Evolutionary conservation across 2,797 vertebrate species (phyloP).

Genomic region (Epinephelus awoara): DNA sequence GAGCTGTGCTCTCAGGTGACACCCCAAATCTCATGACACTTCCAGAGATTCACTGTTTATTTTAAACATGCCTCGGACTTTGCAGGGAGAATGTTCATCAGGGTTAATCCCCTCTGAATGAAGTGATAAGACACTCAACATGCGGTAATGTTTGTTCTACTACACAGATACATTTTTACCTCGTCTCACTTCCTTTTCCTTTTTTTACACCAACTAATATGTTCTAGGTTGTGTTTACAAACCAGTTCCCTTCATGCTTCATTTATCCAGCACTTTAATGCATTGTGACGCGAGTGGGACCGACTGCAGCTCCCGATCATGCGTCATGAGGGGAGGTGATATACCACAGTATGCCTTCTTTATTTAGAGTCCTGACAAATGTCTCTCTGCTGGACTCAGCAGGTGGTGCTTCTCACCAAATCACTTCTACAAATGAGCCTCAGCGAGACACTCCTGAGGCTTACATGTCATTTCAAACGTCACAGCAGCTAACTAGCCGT

Average conservation of each 20-base stretch:
- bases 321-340: slow-evolving; percentile 59
- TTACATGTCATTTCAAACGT: slow-evolving; percentile 31
- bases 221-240: background rate
- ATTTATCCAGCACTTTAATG: slow-evolving; percentile 21
- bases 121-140: slow-evolving; percentile 52
- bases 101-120: slow-evolving; percentile 13
- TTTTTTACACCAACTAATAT: background rate
- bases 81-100: slow-evolving; percentile 46
- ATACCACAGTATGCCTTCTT: slow-evolving; percentile 62
- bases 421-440: slow-evolving; percentile 50
- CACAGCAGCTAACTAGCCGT: slow-evolving; percentile 22
- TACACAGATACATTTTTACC: background rate
- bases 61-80: slow-evolving; percentile 78
- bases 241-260: background rate
- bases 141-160: background rate
- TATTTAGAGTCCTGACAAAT: slow-evolving; percentile 82
- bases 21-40: slow-evolving; percentile 78
- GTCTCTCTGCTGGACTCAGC: slow-evolving; percentile 68
- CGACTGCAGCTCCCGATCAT: slow-evolving; percentile 61
- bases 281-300: slow-evolving; percentile 29
- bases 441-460: background rate
- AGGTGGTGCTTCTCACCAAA: slow-evolving; percentile 67
- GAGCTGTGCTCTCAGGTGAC: slow-evolving; percentile 77
- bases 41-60: slow-evolving; percentile 77
- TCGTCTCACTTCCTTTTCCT: background rate